Percentiles rank a stretch among this genome's conserved stretches.
These are phyloP conservation scores for Scaptomyza pallida DNA, from an alignment of 1,140 invertebrate genomes.

Conservation along the genomic window DNA sequence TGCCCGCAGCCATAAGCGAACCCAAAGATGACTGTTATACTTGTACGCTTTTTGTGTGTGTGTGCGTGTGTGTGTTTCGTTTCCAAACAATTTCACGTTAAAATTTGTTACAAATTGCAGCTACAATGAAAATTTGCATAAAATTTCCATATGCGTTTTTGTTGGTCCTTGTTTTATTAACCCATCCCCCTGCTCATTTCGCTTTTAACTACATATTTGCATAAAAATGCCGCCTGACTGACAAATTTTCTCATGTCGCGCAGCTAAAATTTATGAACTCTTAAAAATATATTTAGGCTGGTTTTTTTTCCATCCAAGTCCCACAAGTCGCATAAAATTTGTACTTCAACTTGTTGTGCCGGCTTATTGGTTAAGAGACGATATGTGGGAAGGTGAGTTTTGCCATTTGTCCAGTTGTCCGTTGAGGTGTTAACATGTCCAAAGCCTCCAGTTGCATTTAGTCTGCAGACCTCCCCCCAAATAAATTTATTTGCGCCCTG, in stretches of 20 bases:
- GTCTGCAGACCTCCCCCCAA: conserved; percentile 14
- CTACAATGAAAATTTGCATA: conserved; percentile 76
- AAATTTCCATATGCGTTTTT: conserved; percentile 76
- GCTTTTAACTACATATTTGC: conserved; percentile 41
- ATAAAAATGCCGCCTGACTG: conserved; percentile 48
- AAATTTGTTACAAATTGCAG: conserved; percentile 79
- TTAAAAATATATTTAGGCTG: conserved; percentile 31
- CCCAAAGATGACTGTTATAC: conserved; percentile 10
- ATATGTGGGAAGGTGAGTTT: neutral
- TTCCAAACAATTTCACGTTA: conserved; percentile 67
- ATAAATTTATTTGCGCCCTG: conserved; percentile 67
- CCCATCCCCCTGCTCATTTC: conserved; percentile 10
- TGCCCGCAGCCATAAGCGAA: conserved; percentile 29
- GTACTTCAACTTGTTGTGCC: conserved; percentile 11
- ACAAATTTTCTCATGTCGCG: conserved; percentile 56
- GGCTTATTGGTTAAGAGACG: neutral
- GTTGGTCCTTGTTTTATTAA: neutral
- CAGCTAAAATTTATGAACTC: conserved; percentile 56
- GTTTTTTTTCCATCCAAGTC: conserved; percentile 14
- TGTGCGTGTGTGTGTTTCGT: conserved; percentile 13
- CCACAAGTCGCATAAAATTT: conserved; percentile 53
- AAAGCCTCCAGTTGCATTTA: conserved; percentile 52
- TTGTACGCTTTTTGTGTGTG: conserved; percentile 1
- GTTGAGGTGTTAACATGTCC: conserved; percentile 66
- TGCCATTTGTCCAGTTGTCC: conserved; percentile 20